Evolutionary conservation across 2,113 vertebrate species (phyloP).

Genomic region (Heterochromis multidens): DNA sequence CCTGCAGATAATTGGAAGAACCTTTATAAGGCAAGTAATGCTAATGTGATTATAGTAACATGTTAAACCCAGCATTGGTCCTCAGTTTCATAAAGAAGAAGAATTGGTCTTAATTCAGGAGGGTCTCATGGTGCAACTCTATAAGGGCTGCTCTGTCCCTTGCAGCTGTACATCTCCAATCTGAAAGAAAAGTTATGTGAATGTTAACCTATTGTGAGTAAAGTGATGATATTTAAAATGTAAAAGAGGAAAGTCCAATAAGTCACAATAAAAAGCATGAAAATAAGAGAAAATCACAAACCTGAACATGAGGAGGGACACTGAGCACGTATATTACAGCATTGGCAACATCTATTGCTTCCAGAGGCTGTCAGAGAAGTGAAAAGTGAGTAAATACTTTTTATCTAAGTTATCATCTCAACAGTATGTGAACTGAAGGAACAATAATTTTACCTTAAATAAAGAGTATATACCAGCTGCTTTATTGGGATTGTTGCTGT

Average conservation of each 20-base stretch:
- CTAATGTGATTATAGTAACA: neutral
- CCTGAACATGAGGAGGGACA: neutral
- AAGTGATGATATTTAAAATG: neutral
- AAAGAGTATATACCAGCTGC: neutral
- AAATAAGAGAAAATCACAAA: neutral
- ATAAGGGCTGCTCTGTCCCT: conserved; percentile 76
- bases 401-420: neutral
- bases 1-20: neutral
- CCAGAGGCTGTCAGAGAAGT: neutral
- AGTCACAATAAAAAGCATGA: neutral
- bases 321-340: neutral
- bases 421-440: neutral
- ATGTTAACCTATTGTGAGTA: neutral
- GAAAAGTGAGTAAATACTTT: neutral
- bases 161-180: conserved; percentile 86
- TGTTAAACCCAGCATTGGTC: neutral
- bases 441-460: conserved; percentile 13
- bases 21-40: neutral
- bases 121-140: neutral
- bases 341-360: neutral
- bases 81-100: neutral
- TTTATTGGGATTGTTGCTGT: neutral
- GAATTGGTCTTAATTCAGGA: neutral
- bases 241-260: neutral
- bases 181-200: conserved; percentile 62